phyloP scores from a whole-genome alignment of 2,113 vertebrate genomes.

The Bubo scandiacus region DNA sequence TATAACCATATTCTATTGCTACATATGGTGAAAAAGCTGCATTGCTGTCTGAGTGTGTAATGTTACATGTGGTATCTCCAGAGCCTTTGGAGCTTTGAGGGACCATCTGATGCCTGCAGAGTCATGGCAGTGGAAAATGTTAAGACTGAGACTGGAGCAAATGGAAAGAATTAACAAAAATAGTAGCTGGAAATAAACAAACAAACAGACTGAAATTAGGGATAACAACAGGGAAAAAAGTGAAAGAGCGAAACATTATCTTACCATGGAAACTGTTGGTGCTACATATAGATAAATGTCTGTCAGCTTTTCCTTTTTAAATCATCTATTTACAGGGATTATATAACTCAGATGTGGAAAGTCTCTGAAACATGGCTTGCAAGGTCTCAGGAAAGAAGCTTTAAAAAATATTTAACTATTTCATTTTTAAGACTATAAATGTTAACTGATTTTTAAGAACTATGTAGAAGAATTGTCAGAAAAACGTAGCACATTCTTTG shows the following conservation, averaged over 20 bases:
- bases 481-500: background rate
- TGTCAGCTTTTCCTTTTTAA: background rate
- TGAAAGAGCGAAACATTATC: background rate
- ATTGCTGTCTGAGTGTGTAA: background rate
- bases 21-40: background rate
- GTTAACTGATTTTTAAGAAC: background rate
- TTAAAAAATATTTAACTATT: background rate
- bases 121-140: background rate
- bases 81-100: background rate
- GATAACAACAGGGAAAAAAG: background rate
- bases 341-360: background rate
- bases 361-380: background rate
- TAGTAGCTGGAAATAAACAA: background rate
- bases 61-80: background rate
- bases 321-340: constrained; percentile 1
- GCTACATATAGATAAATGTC: background rate
- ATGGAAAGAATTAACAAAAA: background rate
- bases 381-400: background rate
- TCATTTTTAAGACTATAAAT: background rate
- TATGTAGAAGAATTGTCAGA: background rate
- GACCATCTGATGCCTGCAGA: background rate
- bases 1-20: background rate
- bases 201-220: background rate
- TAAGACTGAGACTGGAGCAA: background rate
- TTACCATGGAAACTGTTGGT: background rate